Evolutionary conservation across 2,888 invertebrate species (phyloP).

Genomic region (Venustoraphidia nigricollis): DNA sequence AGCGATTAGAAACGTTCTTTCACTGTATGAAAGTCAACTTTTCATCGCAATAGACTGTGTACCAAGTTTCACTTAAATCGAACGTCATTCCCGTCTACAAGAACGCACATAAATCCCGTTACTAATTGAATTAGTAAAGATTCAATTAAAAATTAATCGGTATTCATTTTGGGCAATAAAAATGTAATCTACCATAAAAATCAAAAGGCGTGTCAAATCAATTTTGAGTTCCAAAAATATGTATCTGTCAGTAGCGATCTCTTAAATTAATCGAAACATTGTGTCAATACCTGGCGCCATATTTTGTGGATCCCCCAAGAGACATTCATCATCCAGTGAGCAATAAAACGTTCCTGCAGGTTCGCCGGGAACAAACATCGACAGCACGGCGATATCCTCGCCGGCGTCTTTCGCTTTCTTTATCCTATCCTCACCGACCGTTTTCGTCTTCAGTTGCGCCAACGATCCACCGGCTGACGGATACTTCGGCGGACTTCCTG

Average conservation of each 20-base stretch:
- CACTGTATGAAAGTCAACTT: too few relatives aligned
- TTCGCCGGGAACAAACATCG: slow-evolving; percentile 60
- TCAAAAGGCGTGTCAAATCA: background rate
- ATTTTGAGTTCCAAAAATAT: background rate
- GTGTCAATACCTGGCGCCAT: slow-evolving; percentile 57
- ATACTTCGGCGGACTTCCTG: background rate
- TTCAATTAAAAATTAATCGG: too few relatives aligned
- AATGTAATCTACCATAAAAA: too few relatives aligned
- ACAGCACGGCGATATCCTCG: slow-evolving; percentile 76
- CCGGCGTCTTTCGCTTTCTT: slow-evolving; percentile 64
- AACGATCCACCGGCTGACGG: slow-evolving; percentile 4
- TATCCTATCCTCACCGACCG: slow-evolving; percentile 69
- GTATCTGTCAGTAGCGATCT: background rate
- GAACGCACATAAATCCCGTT: too few relatives aligned
- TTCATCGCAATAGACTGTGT: too few relatives aligned
- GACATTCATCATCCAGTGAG: slow-evolving; percentile 56
- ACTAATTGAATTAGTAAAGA: too few relatives aligned
- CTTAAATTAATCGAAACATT: background rate
- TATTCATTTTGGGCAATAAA: too few relatives aligned
- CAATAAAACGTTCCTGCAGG: slow-evolving; percentile 58
- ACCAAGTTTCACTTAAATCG: too few relatives aligned
- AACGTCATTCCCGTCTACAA: too few relatives aligned
- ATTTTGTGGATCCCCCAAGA: slow-evolving; percentile 59
- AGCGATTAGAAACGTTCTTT: too few relatives aligned
- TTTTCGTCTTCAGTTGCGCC: slow-evolving; percentile 52